A percentile compares a stretch with the other conserved stretches of the same genome.
Evolutionary conservation across 2,113 vertebrate genomes (phyloP).

Genomic region (Rattus rattus): DNA sequence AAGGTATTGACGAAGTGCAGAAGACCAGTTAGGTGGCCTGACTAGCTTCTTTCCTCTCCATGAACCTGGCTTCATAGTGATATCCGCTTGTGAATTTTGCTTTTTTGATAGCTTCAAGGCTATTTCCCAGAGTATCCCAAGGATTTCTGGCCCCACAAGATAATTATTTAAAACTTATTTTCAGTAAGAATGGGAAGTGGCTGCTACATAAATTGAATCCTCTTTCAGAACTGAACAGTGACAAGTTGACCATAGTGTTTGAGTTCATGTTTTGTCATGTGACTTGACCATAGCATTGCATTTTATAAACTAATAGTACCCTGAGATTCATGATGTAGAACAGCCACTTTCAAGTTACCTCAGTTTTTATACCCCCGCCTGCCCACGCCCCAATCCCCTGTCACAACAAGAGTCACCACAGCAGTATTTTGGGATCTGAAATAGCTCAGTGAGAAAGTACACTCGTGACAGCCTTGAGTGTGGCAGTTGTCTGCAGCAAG

Average conservation of each 20-base stretch:
- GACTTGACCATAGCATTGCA: background rate
- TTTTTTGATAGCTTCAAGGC: background rate
- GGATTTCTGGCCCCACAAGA: background rate
- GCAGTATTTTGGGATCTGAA: background rate
- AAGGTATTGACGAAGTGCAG: constrained; percentile 14
- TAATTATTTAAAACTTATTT: background rate
- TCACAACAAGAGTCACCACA: background rate
- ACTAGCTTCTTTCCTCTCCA: background rate
- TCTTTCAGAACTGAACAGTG: background rate
- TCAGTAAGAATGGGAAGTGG: background rate
- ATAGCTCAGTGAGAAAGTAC: background rate
- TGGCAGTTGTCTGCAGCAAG: background rate
- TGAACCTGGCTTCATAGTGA: background rate
- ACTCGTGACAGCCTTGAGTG: background rate
- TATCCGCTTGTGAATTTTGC: background rate
- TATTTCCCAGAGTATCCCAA: constrained; percentile 4
- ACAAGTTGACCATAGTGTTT: background rate
- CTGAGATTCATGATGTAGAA: background rate
- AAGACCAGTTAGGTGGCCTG: background rate
- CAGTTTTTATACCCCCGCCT: background rate
- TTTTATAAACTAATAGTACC: background rate
- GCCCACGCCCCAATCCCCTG: background rate
- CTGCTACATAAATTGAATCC: background rate
- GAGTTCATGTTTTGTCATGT: background rate
- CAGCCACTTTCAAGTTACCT: background rate